Percentiles rank a stretch among this genome's conserved stretches.
Conservation (phyloP, 1,140 invertebrate genomes). For the Plectrocnemia conspersa region DNA sequence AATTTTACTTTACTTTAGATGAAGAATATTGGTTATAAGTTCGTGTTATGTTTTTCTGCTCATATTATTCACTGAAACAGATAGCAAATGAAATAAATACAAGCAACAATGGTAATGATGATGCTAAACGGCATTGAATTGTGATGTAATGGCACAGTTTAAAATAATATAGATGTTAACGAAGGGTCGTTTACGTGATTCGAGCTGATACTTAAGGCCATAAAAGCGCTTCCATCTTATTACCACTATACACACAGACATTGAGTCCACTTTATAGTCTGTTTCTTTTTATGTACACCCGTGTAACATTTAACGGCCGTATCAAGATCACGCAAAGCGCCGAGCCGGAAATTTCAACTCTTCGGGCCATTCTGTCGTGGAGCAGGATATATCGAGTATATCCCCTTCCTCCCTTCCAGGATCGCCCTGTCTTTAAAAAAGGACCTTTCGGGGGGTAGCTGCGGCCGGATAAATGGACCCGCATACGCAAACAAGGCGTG, state of each 20-base stretch:
- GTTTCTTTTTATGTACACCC: constrained; percentile 5
- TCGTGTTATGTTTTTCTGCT: no score
- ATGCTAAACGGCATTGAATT: no score
- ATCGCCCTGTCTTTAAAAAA: not conserved
- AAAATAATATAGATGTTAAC: constrained; percentile 8
- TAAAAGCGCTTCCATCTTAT: constrained; percentile 3
- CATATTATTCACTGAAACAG: no score
- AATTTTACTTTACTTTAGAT: no score
- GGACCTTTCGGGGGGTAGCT: not conserved
- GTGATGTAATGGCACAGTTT: no score
- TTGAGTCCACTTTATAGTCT: not conserved
- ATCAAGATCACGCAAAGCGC: constrained; percentile 22
- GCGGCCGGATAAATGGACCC: no score
- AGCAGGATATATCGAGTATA: constrained; percentile 27
- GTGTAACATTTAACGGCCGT: constrained; percentile 3
- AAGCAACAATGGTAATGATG: no score
- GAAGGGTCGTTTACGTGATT: constrained; percentile 5
- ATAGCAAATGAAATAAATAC: no score
- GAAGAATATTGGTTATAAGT: no score
- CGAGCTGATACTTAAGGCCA: constrained; percentile 6
- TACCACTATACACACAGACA: no score
- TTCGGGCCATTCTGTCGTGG: constrained; percentile 21
- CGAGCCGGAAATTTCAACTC: constrained; percentile 32
- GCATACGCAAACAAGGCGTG: no score
- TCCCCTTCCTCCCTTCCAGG: constrained; percentile 16